Evolutionary conservation across 1,140 invertebrate genomes (phyloP), one percentile per base, ranked within the genome.

Genomic region (Drosophila kanapiae): DNA sequence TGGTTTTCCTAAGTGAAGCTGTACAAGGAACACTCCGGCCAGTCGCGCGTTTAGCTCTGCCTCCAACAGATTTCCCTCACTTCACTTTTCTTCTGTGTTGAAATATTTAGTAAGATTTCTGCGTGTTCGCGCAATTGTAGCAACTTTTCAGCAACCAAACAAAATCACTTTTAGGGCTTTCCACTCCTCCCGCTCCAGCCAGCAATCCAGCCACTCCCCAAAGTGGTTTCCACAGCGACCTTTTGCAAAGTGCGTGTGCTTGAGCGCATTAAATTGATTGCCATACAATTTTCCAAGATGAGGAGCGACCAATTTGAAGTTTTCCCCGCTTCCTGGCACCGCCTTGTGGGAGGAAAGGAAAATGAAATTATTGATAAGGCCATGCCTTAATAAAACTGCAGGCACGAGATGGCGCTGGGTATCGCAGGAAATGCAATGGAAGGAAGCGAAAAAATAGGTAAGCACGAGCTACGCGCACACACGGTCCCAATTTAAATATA

Each of bases 201-300:
- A 31, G 23, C 33, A 63, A 42, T 33, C 56, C 38, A 64, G 38
- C 57, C 62, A 35, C 62, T 64, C 38, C 57, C 16, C 18, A 27
- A 35, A 62, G 45, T 51, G 33, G 84, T 88, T 80, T 74, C 80
- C 65, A 60, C 69, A 75, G 78, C 84, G 54, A 74, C 72, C 78
- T 76, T 70, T 61, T 47, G 63, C 72, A 71, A 86, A 88, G 80
- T 87, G 83, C 80, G 84, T 87, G 82, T 69, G 75, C 70, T 65
- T 59, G 72, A 78, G 62, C 80, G 84, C 84, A 88, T 88, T 88
- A 88, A 84, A 88, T 88, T 88, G 84, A 88, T 88, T 88, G 84
- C 84, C 51, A 78, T 90, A 80, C 71, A 84, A 75, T 80, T 90
- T 81, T 80, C 58, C 69, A 59, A 59, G 54, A 78, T 45, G 49